Base-by-base conservation (phyloP, 2,797 vertebrate genomes). In the Epinephelus coioides region DNA sequence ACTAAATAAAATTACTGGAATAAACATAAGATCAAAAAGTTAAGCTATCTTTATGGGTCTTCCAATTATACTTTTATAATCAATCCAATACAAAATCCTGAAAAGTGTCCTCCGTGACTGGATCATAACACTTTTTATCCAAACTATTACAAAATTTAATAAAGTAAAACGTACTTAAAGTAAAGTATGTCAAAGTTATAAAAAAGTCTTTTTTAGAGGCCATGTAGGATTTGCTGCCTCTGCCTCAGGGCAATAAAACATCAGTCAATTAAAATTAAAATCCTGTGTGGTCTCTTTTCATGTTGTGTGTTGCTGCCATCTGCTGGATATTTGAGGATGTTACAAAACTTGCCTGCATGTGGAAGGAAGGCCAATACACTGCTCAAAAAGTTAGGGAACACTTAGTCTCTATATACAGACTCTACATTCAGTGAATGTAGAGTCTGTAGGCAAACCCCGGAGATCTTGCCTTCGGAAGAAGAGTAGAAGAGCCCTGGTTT, bases 271-370 rank as follows among this genome's bases (percentile, higher is more conserved):
- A 6, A 30, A 19, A 23, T 14, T 0, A 8, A 70, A n/a, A 55
- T 25, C 11, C 14, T 27, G 15, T 1, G 5, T 19, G 6, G 4
- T 61, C 6, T 69, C 0, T 2, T 4, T 1, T 5, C 2, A 10
- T 27, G 30, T 25, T 76, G 54, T 47, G 13, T 75, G 46, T 70
- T 91, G 85, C 82, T 91, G 88, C 87, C 92, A 87, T 77, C 91
- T 93, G 73, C 79, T 91, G 91, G 82, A 81, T 15, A 60, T 66
- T 38, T 65, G 12, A n/a, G 12, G 25, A 56, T 2, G 4, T 47
- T 46, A 66, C 56, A 69, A 50, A 43, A 50, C 6, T 12, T 43
- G 6, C 3, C 2, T 50, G 2, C 7, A 4, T n/a, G 2, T 56
- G 6, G 8, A 10, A 60, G 4, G 2, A 27, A 1, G 25, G 15